Conservation (phyloP, 2,113 vertebrate genomes). For the Sorex araneus region DNA sequence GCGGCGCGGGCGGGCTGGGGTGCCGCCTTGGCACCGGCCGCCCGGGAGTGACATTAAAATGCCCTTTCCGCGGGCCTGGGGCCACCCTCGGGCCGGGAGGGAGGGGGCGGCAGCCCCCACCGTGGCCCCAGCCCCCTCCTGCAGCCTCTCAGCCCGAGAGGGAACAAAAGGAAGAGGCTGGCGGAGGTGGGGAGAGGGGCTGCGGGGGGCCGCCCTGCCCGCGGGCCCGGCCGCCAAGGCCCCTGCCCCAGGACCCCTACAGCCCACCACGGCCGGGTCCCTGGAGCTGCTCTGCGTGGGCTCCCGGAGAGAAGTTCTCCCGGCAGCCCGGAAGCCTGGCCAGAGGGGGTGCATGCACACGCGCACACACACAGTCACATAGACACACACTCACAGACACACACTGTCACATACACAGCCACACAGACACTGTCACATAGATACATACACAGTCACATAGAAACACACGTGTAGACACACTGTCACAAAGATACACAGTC, state of each 20-base stretch:
- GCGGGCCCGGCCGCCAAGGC: not conserved
- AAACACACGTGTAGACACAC: no score
- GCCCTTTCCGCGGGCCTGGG: conserved; percentile 78
- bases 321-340: not conserved
- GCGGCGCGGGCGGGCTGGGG: not conserved
- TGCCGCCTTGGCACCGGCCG: conserved; percentile 32
- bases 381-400: not conserved
- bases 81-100: conserved; percentile 33
- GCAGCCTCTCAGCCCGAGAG: not conserved
- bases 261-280: rapidly evolving
- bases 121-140: not conserved
- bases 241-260: not conserved
- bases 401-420: not conserved
- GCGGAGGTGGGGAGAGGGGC: no score
- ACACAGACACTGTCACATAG: not conserved
- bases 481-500: no score
- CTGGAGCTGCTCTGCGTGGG: rapidly evolving
- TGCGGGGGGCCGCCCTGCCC: not conserved
- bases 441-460: no score
- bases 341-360: not conserved
- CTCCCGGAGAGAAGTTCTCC: not conserved
- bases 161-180: conserved; percentile 66
- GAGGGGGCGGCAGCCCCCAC: not conserved
- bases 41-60: conserved; percentile 84
- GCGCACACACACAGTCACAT: not conserved